Evolutionary conservation across 2,113 vertebrate species (phyloP).

Genomic region (Marcusenius ussheri): DNA sequence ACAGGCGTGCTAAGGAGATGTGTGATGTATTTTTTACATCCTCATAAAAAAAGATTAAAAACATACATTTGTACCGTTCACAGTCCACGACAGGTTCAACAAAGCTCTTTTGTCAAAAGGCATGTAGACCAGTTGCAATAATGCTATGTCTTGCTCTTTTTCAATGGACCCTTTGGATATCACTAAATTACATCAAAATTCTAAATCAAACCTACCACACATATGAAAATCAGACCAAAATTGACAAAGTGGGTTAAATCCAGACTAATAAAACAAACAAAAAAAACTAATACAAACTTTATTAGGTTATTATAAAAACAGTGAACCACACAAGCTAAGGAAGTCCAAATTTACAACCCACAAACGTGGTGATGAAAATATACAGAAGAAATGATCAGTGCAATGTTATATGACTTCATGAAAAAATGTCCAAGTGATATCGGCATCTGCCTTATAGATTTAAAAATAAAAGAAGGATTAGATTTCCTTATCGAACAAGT

Average conservation of each 20-base stretch:
- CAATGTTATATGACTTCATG: not conserved
- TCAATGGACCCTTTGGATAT: not conserved
- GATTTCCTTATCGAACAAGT: not conserved
- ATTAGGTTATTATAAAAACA: no score
- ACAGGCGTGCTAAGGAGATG: no score
- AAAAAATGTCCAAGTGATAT: not conserved
- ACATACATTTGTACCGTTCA: not conserved
- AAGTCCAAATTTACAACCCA: not conserved
- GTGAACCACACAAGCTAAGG: no score
- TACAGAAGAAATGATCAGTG: not conserved
- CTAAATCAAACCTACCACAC: not conserved
- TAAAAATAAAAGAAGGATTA: not conserved
- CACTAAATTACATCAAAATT: not conserved
- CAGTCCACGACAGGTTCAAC: not conserved
- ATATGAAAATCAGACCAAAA: not conserved
- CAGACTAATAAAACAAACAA: not conserved
- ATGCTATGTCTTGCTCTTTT: not conserved
- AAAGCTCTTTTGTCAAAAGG: not conserved
- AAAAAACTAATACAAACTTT: not conserved
- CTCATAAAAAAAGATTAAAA: not conserved
- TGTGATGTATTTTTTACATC: not conserved
- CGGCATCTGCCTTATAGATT: not conserved
- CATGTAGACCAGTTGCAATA: not conserved
- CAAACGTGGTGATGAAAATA: not conserved
- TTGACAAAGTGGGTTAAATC: not conserved